Evolutionary conservation across 2,888 invertebrate species (phyloP).

Genomic region (Corbicula japonica): DNA sequence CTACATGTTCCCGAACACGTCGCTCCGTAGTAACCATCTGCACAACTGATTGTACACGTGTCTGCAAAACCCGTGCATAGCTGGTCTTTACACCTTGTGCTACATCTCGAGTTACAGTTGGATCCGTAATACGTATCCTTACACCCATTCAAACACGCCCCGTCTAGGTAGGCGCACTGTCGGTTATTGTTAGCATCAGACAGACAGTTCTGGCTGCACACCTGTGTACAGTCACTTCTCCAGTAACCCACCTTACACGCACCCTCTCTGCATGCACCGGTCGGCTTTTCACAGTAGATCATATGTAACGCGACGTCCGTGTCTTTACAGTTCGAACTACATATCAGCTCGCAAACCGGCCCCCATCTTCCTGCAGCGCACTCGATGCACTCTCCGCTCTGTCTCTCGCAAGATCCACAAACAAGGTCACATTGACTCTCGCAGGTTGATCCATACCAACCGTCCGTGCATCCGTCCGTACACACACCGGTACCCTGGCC

Average conservation of each 20-base stretch:
- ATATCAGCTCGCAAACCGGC: slow-evolving; percentile 23
- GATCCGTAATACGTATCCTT: slow-evolving; percentile 43
- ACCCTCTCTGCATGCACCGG: slow-evolving; percentile 32
- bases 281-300: slow-evolving; percentile 40
- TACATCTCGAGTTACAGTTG: slow-evolving; percentile 40
- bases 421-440: slow-evolving; percentile 15
- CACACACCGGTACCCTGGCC: slow-evolving; percentile 37
- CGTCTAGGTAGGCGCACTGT: slow-evolving; percentile 31
- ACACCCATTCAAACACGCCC: slow-evolving; percentile 43
- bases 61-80: slow-evolving; percentile 39
- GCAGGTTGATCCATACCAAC: slow-evolving; percentile 42
- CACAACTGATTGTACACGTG: slow-evolving; percentile 41
- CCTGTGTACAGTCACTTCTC: slow-evolving; percentile 33
- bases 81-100: slow-evolving; percentile 41
- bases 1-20: slow-evolving; percentile 48
- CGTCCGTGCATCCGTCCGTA: slow-evolving; percentile 42
- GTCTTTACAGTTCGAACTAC: slow-evolving; percentile 48
- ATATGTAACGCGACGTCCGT: neutral
- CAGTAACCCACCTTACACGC: slow-evolving; percentile 48
- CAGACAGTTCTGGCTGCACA: slow-evolving; percentile 41
- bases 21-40: slow-evolving; percentile 47
- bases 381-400: slow-evolving; percentile 32
- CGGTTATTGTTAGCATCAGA: slow-evolving; percentile 19
- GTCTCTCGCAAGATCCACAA: slow-evolving; percentile 41
- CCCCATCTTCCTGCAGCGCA: slow-evolving; percentile 49